These are phyloP conservation scores for Xestia c-nigrum DNA, from an alignment of 2,888 invertebrate genomes.

Conservation along the genomic window DNA sequence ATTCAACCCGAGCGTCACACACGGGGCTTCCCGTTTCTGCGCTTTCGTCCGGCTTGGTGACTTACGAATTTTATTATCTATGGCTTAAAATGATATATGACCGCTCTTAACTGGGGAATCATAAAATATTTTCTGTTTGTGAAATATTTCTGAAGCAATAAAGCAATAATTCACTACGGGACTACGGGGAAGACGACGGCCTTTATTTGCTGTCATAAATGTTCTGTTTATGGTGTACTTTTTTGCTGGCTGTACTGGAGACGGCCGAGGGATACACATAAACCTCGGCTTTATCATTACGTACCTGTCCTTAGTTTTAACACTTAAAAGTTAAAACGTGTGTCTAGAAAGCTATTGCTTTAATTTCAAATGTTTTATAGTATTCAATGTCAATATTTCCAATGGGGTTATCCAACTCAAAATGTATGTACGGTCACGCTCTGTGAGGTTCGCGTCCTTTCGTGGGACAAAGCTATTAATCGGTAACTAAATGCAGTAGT, in stretches of 20 bases:
- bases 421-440: conserved; percentile 63
- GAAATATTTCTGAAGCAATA: conserved; percentile 91
- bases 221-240: conserved; percentile 89
- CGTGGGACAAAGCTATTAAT: conserved; percentile 50
- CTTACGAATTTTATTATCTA: conserved; percentile 90
- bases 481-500: conserved; percentile 59
- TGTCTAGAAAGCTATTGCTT: conserved; percentile 64
- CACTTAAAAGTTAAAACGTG: conserved; percentile 62
- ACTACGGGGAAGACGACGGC: conserved; percentile 89
- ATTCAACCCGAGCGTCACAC: conserved; percentile 65
- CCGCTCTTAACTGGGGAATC: conserved; percentile 90
- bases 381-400: conserved; percentile 63
- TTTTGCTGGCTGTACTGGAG: conserved; percentile 78
- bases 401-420: conserved; percentile 54
- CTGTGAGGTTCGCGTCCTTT: conserved; percentile 37
- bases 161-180: conserved; percentile 91
- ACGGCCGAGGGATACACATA: conserved; percentile 82
- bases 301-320: conserved; percentile 74
- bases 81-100: conserved; percentile 90
- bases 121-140: conserved; percentile 91
- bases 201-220: conserved; percentile 90
- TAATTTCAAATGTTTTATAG: conserved; percentile 66
- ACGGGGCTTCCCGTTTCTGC: conserved; percentile 72
- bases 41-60: conserved; percentile 87
- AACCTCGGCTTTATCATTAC: conserved; percentile 83